A percentile compares a stretch with the other conserved stretches of the same genome.
phyloP scores from a whole-genome alignment of 2,797 vertebrate genomes.

The Pelodytes ibericus region DNA sequence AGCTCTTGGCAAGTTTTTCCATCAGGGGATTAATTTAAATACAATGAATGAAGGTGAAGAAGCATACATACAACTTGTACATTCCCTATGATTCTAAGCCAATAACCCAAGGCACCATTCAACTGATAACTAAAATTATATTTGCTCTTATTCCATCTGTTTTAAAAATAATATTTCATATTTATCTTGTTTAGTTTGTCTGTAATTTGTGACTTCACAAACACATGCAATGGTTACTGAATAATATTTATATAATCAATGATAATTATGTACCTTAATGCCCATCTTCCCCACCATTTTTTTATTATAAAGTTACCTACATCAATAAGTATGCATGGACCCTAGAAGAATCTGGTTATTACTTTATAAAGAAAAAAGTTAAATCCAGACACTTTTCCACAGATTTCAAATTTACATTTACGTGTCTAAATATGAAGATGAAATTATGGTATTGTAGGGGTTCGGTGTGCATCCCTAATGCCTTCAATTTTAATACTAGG shows the following conservation, averaged over 20 bases:
- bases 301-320: no score
- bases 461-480: no score
- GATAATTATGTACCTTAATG: not conserved
- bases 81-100: conserved; percentile 34
- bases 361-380: no score
- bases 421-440: no score
- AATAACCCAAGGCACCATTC: conserved; percentile 26
- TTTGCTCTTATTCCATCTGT: conserved; percentile 9
- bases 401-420: no score
- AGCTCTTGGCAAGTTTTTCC: conserved; percentile 30
- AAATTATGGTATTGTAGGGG: no score
- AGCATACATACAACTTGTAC: conserved; percentile 30
- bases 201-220: not conserved
- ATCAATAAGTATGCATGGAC: no score
- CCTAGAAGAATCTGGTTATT: no score
- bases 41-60: conserved; percentile 36
- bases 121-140: conserved; percentile 18
- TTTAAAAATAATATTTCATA: not conserved
- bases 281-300: not conserved
- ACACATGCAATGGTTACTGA: not conserved
- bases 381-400: no score
- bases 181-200: not conserved
- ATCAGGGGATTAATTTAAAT: conserved; percentile 36
- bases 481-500: no score
- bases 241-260: no score